Evolutionary conservation across 2,888 invertebrate species (phyloP).

Genomic region (Drosophila mimica): DNA sequence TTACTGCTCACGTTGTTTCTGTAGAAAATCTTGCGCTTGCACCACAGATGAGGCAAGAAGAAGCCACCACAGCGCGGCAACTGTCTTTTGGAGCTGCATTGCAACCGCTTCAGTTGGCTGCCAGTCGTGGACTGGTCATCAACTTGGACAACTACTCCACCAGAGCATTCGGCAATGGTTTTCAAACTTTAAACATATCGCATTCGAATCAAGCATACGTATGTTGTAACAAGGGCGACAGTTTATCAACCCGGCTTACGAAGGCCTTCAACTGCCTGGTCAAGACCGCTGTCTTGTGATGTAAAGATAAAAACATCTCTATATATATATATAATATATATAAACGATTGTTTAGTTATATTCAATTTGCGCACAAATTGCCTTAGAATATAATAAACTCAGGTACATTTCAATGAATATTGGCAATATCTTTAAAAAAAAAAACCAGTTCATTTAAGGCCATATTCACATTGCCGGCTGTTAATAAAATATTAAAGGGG

Average conservation of each 20-base stretch:
- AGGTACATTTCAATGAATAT: background rate
- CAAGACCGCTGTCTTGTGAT: constrained; percentile 3
- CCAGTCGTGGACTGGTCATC: constrained; percentile 33
- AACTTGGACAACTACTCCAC: constrained; percentile 4
- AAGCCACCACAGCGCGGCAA: constrained; percentile 9
- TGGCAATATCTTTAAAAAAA: constrained; percentile 18
- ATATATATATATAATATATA: background rate
- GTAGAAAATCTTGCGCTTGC: constrained; percentile 44
- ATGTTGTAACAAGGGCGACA: constrained; percentile 31
- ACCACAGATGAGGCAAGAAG: constrained; percentile 14
- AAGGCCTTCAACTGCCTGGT: constrained; percentile 51
- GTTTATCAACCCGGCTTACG: constrained; percentile 44
- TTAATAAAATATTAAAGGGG: constrained; percentile 2
- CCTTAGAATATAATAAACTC: background rate
- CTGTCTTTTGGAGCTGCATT: constrained; percentile 30
- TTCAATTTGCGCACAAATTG: background rate
- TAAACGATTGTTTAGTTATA: background rate
- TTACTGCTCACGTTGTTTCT: constrained; percentile 48
- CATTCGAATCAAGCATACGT: constrained; percentile 7
- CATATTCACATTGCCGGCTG: constrained; percentile 26
- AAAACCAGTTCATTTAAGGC: constrained; percentile 52
- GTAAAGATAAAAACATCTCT: background rate
- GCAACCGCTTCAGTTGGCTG: constrained; percentile 48
- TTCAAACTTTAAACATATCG: constrained; percentile 31
- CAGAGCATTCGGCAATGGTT: constrained; percentile 19